These are phyloP conservation scores for Antennarius striatus DNA, from an alignment of 2,113 vertebrate species.

Conservation along the genomic window DNA sequence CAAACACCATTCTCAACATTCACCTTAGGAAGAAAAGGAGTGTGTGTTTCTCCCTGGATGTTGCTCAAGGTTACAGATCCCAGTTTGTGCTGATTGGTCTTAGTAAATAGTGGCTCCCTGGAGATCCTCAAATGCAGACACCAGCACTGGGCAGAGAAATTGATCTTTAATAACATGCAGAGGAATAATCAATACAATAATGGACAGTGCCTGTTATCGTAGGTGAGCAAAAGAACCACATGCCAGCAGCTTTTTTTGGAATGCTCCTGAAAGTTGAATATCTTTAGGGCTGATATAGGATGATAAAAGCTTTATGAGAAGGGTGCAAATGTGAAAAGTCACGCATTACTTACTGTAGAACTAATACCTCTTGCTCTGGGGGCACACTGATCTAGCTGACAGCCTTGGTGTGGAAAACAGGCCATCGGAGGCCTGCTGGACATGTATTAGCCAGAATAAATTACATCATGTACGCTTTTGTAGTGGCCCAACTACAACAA, in stretches of 20 bases:
- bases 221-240: constrained; percentile 1
- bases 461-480: constrained; percentile 18
- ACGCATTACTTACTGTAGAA: background rate
- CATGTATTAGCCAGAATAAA: constrained; percentile 5
- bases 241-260: constrained; percentile 3
- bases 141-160: constrained; percentile 11
- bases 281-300: background rate
- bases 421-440: constrained; percentile 6
- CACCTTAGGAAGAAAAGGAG: no score
- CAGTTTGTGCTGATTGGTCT: no score
- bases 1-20: no score
- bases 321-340: constrained; percentile 1
- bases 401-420: constrained; percentile 8
- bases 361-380: constrained; percentile 13
- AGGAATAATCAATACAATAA: constrained; percentile 34
- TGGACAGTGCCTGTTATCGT: background rate
- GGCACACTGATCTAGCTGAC: background rate
- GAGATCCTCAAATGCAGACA: constrained; percentile 19
- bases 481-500: constrained; percentile 15
- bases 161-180: constrained; percentile 40
- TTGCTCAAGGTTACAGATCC: no score
- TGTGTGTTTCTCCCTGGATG: no score
- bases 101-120: constrained; percentile 34
- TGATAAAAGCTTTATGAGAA: background rate
- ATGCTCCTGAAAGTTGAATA: background rate